phyloP scores from a whole-genome alignment of 2,888 invertebrate genomes.

The Mimas tiliae region DNA sequence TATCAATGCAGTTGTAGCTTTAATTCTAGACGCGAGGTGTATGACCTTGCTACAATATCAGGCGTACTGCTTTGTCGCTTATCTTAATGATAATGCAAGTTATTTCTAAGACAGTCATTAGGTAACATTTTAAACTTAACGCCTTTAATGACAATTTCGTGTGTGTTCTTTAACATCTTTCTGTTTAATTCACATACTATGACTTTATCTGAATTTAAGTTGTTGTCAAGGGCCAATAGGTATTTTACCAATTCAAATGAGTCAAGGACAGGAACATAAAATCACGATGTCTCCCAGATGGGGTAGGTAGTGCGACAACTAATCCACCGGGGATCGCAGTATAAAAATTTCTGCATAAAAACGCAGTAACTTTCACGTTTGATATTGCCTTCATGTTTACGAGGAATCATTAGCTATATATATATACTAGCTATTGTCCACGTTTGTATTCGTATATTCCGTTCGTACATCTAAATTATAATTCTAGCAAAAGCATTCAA shows the following conservation, averaged over 20 bases:
- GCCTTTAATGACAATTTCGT: neutral
- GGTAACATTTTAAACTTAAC: neutral
- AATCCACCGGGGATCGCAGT: no score
- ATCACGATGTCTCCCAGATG: no score
- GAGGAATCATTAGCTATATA: neutral
- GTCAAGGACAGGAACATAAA: no score
- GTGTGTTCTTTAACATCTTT: neutral
- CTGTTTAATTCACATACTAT: neutral
- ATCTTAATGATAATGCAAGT: slow-evolving; percentile 13
- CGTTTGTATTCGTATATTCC: neutral
- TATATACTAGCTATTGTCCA: neutral
- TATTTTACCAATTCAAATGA: no score
- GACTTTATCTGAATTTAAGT: no score
- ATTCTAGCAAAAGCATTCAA: neutral
- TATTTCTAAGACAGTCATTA: slow-evolving; percentile 12
- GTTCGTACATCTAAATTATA: neutral
- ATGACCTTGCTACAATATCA: neutral
- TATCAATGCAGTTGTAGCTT: neutral
- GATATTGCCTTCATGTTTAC: no score
- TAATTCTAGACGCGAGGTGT: neutral
- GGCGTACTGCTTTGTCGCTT: slow-evolving; percentile 6
- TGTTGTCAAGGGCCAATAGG: no score
- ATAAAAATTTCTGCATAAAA: no score
- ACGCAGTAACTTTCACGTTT: no score
- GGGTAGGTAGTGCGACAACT: no score